Evolutionary conservation across 2,888 invertebrate genomes (phyloP).

Genomic region (Catocala fraxini): DNA sequence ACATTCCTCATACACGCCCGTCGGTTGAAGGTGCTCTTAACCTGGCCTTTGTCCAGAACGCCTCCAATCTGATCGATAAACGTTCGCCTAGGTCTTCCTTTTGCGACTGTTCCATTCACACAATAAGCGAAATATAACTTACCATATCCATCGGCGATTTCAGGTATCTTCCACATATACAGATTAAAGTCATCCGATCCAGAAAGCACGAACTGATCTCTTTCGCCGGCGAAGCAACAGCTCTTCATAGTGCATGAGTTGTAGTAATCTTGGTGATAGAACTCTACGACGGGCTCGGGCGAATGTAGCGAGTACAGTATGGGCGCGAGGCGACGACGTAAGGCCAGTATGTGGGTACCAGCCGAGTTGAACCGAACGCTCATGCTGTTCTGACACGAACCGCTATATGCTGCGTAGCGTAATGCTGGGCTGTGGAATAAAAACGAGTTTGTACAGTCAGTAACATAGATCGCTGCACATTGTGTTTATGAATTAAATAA

Average conservation of each 20-base stretch:
- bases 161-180: conserved; percentile 97
- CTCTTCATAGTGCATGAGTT: conserved; percentile 99
- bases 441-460: no score
- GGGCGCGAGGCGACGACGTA: conserved; percentile 95
- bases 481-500: no score
- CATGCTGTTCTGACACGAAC: conserved; percentile 93
- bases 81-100: no score
- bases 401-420: conserved; percentile 90
- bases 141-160: conserved; percentile 78
- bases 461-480: no score
- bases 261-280: conserved; percentile 97
- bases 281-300: conserved; percentile 92
- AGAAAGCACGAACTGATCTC: conserved; percentile 95
- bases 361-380: conserved; percentile 95
- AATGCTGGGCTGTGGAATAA: conserved; percentile 88
- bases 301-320: conserved; percentile 92
- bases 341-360: conserved; percentile 93
- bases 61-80: no score
- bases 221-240: conserved; percentile 96
- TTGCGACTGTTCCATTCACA: no score
- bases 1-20: no score
- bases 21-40: no score
- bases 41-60: no score
- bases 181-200: conserved; percentile 98
- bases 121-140: conserved; percentile 46